These are phyloP conservation scores for Apotomis betuletana DNA, from an alignment of 2,888 invertebrate species.

Conservation along the genomic window DNA sequence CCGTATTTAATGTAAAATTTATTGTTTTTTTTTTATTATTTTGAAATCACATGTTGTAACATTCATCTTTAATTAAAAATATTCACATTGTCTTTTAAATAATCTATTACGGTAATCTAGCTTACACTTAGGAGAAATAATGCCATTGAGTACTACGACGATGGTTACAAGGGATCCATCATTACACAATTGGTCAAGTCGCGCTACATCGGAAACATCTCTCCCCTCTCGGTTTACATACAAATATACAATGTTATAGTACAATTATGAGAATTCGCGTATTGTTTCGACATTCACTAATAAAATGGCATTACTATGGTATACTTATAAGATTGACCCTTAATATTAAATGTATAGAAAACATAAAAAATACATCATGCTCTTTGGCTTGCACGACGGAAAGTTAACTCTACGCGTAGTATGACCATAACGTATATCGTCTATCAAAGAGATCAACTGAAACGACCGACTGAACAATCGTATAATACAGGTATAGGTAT, in stretches of 20 bases:
- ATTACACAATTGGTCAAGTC: slow-evolving; percentile 81
- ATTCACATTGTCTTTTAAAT: slow-evolving; percentile 87
- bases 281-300: slow-evolving; percentile 76
- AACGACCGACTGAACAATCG: slow-evolving; percentile 60
- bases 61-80: slow-evolving; percentile 87
- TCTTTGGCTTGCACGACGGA: slow-evolving; percentile 84
- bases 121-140: slow-evolving; percentile 81
- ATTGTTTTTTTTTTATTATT: slow-evolving; percentile 85
- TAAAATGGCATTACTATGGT: slow-evolving; percentile 82
- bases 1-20: slow-evolving; percentile 82
- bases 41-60: slow-evolving; percentile 85
- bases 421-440: slow-evolving; percentile 69
- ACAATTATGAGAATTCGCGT: slow-evolving; percentile 76
- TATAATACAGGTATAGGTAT: slow-evolving; percentile 45
- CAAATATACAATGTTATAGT: slow-evolving; percentile 82
- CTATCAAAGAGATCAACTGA: slow-evolving; percentile 77
- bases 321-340: slow-evolving; percentile 75
- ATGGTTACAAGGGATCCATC: slow-evolving; percentile 63
- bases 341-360: slow-evolving; percentile 78
- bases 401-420: slow-evolving; percentile 66
- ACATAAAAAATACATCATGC: slow-evolving; percentile 81
- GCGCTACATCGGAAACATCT: slow-evolving; percentile 74
- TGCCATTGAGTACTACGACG: slow-evolving; percentile 80
- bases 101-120: slow-evolving; percentile 85
- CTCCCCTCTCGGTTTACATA: slow-evolving; percentile 75